A percentile compares a stretch with the other conserved stretches of the same genome.
Evolutionary conservation across 2,113 vertebrate genomes (phyloP).

Genomic region (Geococcyx californianus): DNA sequence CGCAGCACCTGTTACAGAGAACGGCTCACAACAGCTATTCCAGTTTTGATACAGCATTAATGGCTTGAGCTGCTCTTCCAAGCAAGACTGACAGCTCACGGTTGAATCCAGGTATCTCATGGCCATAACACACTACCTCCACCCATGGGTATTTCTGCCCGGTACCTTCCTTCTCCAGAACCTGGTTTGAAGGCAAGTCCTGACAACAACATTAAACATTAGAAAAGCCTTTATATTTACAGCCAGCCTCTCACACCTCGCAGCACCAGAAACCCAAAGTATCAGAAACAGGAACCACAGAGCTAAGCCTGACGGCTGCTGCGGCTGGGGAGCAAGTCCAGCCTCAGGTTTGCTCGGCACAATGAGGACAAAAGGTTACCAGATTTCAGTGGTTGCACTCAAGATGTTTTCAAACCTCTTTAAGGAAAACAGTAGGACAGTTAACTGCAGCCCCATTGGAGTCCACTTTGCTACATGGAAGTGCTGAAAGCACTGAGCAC

Average conservation of each 20-base stretch:
- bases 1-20: not conserved
- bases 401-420: not conserved
- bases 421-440: not conserved
- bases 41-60: not conserved
- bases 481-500: not conserved
- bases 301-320: fast-evolving
- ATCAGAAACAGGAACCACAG: fast-evolving
- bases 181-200: not conserved
- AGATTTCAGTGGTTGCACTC: not conserved
- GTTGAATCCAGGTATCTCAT: not conserved
- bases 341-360: not conserved
- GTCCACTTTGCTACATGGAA: not conserved
- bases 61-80: not conserved
- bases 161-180: not conserved
- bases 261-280: not conserved
- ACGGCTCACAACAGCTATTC: not conserved
- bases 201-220: fast-evolving
- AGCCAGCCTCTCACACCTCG: too few species aligned
- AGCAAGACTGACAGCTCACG: not conserved
- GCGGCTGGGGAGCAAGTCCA: fast-evolving
- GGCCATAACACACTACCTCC: fast-evolving
- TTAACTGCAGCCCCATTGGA: not conserved
- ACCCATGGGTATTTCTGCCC: not conserved
- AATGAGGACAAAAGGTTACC: not conserved
- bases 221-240: not conserved